Evolutionary conservation across 2,113 vertebrate genomes (phyloP).

Genomic region (Microtus montanus): DNA sequence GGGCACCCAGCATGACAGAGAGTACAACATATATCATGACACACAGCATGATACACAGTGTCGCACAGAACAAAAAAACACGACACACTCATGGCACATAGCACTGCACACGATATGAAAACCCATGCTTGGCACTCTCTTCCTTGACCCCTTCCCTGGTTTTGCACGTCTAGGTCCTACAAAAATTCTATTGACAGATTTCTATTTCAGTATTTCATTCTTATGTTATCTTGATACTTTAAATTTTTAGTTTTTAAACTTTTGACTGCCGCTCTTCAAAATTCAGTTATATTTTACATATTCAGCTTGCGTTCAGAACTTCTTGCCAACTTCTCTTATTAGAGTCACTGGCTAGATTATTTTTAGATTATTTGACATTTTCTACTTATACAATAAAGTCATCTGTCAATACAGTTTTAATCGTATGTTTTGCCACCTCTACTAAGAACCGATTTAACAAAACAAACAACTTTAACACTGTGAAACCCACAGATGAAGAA

Average conservation of each 20-base stretch:
- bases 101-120: too few species aligned
- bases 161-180: not conserved
- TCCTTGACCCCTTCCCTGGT: not conserved
- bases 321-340: not conserved
- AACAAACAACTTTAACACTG: not conserved
- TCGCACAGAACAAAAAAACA: rapidly evolving
- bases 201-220: not conserved
- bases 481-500: slow-evolving; percentile 1
- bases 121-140: rapidly evolving
- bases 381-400: not conserved
- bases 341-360: not conserved
- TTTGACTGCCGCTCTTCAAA: not conserved
- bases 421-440: not conserved
- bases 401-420: not conserved
- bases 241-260: not conserved
- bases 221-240: not conserved
- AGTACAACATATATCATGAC: not conserved
- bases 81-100: too few species aligned
- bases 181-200: not conserved
- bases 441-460: slow-evolving; percentile 7
- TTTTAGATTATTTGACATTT: not conserved
- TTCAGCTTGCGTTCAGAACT: not conserved
- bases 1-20: not conserved
- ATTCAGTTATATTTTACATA: not conserved
- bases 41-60: too few species aligned